These are phyloP conservation scores for Anguilla obscura DNA, from an alignment of 2,797 vertebrate genomes.

Conservation along the genomic window DNA sequence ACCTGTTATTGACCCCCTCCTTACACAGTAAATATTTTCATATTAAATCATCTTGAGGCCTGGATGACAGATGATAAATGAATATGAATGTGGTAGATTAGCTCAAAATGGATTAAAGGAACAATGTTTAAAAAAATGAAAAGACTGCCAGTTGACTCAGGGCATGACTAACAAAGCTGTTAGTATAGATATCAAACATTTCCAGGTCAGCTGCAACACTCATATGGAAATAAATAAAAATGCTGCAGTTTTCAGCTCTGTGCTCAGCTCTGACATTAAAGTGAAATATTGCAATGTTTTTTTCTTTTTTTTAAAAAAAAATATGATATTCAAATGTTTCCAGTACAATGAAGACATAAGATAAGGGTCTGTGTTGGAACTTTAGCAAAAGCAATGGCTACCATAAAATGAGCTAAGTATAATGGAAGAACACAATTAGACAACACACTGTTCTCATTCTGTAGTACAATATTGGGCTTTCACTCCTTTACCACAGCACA, in stretches of 20 bases:
- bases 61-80: neutral
- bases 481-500: neutral
- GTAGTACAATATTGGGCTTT: neutral
- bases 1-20: neutral
- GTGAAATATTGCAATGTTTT: neutral
- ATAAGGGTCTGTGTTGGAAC: neutral
- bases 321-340: neutral
- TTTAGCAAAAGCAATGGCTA: neutral
- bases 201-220: neutral
- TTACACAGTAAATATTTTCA: neutral
- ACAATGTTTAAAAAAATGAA: neutral
- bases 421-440: neutral
- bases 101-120: neutral
- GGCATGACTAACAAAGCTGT: neutral
- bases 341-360: neutral
- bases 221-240: neutral
- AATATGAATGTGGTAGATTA: conserved; percentile 4
- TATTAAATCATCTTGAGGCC: neutral
- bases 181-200: neutral
- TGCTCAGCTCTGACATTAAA: neutral
- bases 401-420: neutral
- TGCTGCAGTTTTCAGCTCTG: neutral
- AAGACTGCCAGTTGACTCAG: neutral
- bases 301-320: neutral
- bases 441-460: neutral